Percentiles rank a stretch among this genome's conserved stretches.
Conservation (phyloP, 1,140 invertebrate genomes). For the Calycopis cecrops region DNA sequence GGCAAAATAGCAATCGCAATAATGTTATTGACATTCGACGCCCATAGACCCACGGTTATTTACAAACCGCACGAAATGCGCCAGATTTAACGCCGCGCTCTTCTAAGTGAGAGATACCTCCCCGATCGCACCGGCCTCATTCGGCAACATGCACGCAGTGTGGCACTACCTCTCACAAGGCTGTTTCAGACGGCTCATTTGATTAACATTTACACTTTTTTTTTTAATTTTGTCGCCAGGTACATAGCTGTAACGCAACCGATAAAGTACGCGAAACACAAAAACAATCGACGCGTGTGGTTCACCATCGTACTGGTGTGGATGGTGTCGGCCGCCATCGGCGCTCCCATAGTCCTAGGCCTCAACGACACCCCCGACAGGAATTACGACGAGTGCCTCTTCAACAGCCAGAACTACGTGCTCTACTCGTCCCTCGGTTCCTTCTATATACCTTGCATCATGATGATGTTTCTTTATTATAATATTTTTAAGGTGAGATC, state of each 20-base stretch:
- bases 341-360: conserved; percentile 97
- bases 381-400: conserved; percentile 88
- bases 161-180: neutral
- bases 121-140: too few relatives aligned
- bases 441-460: conserved; percentile 99
- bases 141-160: too few relatives aligned
- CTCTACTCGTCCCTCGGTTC: conserved; percentile 98
- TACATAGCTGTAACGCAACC: conserved; percentile 99
- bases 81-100: too few relatives aligned
- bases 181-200: too few relatives aligned
- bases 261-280: conserved; percentile 99
- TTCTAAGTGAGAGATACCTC: too few relatives aligned
- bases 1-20: too few relatives aligned
- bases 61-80: too few relatives aligned
- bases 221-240: conserved; percentile 80
- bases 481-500: conserved; percentile 94
- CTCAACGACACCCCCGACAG: conserved; percentile 92
- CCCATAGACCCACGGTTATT: too few relatives aligned
- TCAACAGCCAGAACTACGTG: conserved; percentile 99
- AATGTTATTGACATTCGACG: too few relatives aligned
- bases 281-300: conserved; percentile 96
- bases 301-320: conserved; percentile 97
- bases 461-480: conserved; percentile 99
- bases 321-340: conserved; percentile 96
- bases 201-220: too few relatives aligned